These are phyloP conservation scores for Anoplophora glabripennis DNA, from an alignment of 1,140 invertebrate species.

Conservation along the genomic window DNA sequence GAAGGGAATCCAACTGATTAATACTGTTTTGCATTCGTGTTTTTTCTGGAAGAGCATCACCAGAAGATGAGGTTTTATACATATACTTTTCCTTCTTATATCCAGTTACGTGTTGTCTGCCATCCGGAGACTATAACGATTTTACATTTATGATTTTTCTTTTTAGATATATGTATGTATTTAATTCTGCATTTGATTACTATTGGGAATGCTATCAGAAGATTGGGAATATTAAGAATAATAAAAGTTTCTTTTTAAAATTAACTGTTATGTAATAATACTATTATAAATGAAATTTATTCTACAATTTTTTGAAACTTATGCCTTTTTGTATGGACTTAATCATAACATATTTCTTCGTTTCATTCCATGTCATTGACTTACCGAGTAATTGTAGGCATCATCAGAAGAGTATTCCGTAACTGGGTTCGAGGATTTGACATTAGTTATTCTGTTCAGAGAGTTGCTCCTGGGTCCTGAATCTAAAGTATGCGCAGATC, in stretches of 20 bases:
- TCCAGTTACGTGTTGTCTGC: slow-evolving; percentile 36
- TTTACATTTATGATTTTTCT: too few species aligned
- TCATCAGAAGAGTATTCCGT: slow-evolving; percentile 45
- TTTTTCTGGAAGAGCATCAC: slow-evolving; percentile 37
- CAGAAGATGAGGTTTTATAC: slow-evolving; percentile 31
- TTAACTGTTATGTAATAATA: too few species aligned
- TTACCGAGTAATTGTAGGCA: slow-evolving; percentile 42
- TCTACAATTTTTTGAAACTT: too few species aligned
- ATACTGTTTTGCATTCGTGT: slow-evolving; percentile 51
- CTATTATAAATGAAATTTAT: too few species aligned
- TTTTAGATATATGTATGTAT: too few species aligned
- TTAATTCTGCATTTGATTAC: too few species aligned
- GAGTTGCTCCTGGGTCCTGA: slow-evolving; percentile 34
- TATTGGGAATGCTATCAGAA: too few species aligned
- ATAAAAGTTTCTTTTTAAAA: too few species aligned
- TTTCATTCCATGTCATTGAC: neutral
- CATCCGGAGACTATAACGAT: slow-evolving; percentile 40
- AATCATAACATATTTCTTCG: too few species aligned
- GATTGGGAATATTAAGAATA: too few species aligned
- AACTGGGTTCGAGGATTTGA: slow-evolving; percentile 40
- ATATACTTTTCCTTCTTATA: slow-evolving; percentile 46
- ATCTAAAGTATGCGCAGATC: slow-evolving; percentile 20
- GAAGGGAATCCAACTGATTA: slow-evolving; percentile 54
- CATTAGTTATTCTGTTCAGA: slow-evolving; percentile 34
- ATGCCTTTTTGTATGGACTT: too few species aligned